Base-by-base conservation (phyloP, 2,888 invertebrate genomes). In the Eristalinus aeneus region DNA sequence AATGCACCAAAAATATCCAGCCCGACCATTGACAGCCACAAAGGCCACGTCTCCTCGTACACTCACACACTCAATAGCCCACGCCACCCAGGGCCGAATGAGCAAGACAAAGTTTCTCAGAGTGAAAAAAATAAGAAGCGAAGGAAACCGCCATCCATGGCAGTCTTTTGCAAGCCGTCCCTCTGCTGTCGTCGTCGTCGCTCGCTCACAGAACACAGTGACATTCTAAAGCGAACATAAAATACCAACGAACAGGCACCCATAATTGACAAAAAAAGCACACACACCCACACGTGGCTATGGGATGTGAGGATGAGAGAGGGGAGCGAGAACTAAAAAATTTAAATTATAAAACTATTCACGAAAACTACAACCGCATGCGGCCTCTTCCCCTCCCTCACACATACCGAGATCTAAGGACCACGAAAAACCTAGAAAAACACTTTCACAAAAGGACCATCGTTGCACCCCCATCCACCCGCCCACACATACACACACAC, bases 321-420 rank as follows among this genome's bases (percentile, higher is more conserved):
- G 60, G 64, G 65, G 72, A 27, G 27, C 27, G 60, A 27, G 77
- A 68, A 78, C 73, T 73, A 64, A 86, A 82, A 74, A 86, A 78
- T 86, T 82, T 82, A 82, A 82, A 86, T 86, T 86, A 82, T 82
- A 86, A 82, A 86, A 86, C 86, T 86, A 86, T 86, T 86, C 82
- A 82, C 82, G 74, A 82, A 86, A 86, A 81, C 82, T 82, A 86
- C 71, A 82, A 82, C 82, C 86, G 61, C 86, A 86, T 81, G 81
- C 85, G 76, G 80, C 74, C 12, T 46, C 34, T 34, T 34, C 9
- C 34, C 9, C 46, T 46, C 46, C 16, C 46, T 46, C 77, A 67
- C 56, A 71, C 36, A 58, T 3, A 27, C 12, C 27, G 54, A 10
- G 27, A 27, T 27, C 46, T 27, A 56, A 71, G 60, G 27, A 72